Percentiles rank a stretch among this genome's conserved stretches.
phyloP scores from a whole-genome alignment of 2,888 invertebrate genomes.

The Chirona hameri region DNA sequence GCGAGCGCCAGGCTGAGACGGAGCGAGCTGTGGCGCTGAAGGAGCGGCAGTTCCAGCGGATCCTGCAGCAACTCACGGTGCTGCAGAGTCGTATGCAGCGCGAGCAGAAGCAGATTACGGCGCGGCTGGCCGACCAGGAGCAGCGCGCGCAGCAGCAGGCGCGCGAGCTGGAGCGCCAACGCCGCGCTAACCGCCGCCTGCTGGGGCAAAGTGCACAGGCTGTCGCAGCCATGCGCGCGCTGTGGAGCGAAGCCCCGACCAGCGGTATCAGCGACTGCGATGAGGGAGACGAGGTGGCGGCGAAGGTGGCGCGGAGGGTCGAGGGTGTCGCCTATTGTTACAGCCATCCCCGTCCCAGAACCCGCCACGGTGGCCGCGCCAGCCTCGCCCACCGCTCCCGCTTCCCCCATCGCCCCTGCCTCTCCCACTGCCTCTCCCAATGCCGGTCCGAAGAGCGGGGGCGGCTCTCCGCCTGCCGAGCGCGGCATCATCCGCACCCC shows the following conservation, averaged over 20 bases:
- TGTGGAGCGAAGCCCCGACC: conserved; percentile 28
- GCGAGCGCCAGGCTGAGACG: conserved; percentile 58
- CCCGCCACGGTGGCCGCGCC: too few species aligned
- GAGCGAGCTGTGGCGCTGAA: conserved; percentile 60
- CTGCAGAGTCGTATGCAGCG: conserved; percentile 61
- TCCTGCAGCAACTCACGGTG: conserved; percentile 64
- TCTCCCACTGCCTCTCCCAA: too few species aligned
- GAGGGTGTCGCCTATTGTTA: background rate
- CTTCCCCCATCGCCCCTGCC: too few species aligned
- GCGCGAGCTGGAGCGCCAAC: conserved; percentile 59
- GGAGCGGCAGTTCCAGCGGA: conserved; percentile 66
- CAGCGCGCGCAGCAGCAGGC: conserved; percentile 66
- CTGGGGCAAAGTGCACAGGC: background rate
- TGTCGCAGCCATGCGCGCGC: conserved; percentile 12
- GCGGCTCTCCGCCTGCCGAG: background rate
- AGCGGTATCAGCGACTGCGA: conserved; percentile 30
- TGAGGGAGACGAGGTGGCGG: conserved; percentile 6
- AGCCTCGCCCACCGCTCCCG: background rate
- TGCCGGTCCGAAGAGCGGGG: too few species aligned
- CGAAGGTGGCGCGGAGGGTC: background rate
- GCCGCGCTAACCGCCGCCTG: conserved; percentile 29
- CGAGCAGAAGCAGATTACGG: conserved; percentile 67
- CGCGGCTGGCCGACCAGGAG: conserved; percentile 66
- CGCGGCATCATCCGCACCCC: background rate
- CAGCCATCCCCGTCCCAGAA: background rate